Conservation (phyloP, 2,113 vertebrate genomes). For the Eupsittula cactorum region DNA sequence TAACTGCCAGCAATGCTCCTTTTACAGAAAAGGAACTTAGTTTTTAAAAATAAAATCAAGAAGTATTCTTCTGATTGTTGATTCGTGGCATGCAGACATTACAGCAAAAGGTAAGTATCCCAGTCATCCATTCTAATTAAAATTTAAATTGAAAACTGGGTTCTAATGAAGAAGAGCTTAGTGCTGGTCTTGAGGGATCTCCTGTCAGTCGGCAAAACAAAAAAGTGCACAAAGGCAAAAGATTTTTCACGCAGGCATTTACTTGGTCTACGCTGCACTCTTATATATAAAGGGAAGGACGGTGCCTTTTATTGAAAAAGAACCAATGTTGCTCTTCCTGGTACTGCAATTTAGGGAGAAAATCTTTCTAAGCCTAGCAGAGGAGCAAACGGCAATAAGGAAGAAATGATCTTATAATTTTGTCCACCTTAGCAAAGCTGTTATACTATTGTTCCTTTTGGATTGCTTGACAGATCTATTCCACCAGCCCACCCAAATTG, state of each 20-base stretch:
- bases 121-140: slow-evolving; percentile 81
- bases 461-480: slow-evolving; percentile 54
- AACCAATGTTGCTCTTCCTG: background rate
- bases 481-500: slow-evolving; percentile 15
- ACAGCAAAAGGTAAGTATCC: slow-evolving; percentile 61
- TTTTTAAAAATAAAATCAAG: slow-evolving; percentile 17
- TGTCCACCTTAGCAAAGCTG: background rate
- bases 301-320: background rate
- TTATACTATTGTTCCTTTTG: background rate
- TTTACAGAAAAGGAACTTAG: slow-evolving; percentile 42
- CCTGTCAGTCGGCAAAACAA: slow-evolving; percentile 58
- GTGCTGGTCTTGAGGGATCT: slow-evolving; percentile 72
- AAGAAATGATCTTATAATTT: slow-evolving; percentile 10
- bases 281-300: background rate
- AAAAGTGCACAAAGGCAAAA: slow-evolving; percentile 56
- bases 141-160: slow-evolving; percentile 79
- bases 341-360: background rate
- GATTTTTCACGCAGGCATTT: slow-evolving; percentile 53
- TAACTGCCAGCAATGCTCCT: slow-evolving; percentile 1
- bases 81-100: slow-evolving; percentile 59
- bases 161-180: slow-evolving; percentile 83
- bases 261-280: background rate
- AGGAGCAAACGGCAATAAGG: background rate
- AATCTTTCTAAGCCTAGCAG: background rate
- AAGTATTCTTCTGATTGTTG: slow-evolving; percentile 34